A percentile compares a stretch with the other conserved stretches of the same genome.
phyloP scores from a whole-genome alignment of 2,888 invertebrate species.

The Mycogona germanica region DNA sequence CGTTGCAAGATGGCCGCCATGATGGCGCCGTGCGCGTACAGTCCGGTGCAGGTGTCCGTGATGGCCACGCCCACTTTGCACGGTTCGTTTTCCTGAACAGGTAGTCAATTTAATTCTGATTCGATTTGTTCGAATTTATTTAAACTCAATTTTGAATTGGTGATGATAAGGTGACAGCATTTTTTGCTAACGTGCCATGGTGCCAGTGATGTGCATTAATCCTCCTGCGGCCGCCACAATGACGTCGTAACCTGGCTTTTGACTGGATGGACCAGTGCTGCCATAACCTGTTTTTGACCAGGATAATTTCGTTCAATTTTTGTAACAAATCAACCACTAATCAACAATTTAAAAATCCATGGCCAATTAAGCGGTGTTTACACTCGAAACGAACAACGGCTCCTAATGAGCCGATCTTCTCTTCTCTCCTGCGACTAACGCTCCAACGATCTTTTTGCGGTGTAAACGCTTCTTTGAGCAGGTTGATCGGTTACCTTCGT shows the following conservation, averaged over 20 bases:
- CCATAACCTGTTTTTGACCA: too few relatives aligned
- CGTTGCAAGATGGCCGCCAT: conserved; percentile 76
- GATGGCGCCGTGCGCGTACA: conserved; percentile 90
- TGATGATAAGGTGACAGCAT: not conserved
- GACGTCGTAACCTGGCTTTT: conserved; percentile 89
- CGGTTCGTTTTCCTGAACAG: conserved; percentile 57
- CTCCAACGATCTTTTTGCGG: too few relatives aligned
- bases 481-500: too few relatives aligned
- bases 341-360: too few relatives aligned
- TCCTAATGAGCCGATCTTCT: too few relatives aligned
- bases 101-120: not conserved
- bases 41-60: conserved; percentile 83
- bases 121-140: not conserved
- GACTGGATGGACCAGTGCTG: conserved; percentile 66
- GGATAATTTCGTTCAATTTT: too few relatives aligned
- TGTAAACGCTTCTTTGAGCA: too few relatives aligned
- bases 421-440: too few relatives aligned
- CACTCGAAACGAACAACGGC: too few relatives aligned
- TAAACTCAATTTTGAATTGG: not conserved
- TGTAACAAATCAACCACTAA: too few relatives aligned
- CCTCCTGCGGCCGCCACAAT: conserved; percentile 91
- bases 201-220: conserved; percentile 77
- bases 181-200: conserved; percentile 39
- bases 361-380: too few relatives aligned
- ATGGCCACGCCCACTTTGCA: conserved; percentile 86